phyloP scores from a whole-genome alignment of 2,888 invertebrate genomes.

The Caenorhabditis angaria region DNA sequence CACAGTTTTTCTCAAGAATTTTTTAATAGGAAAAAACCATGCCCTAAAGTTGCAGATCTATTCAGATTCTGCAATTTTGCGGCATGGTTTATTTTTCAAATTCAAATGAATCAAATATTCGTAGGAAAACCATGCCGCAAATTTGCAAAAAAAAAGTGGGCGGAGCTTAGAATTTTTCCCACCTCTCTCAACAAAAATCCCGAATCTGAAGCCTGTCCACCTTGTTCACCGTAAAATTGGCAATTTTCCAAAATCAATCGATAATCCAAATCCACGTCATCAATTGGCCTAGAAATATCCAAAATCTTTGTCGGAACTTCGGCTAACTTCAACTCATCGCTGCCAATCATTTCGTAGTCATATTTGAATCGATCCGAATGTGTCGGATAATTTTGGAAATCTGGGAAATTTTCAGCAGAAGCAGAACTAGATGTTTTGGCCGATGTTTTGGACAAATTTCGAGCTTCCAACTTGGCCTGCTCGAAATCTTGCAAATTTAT shows the following conservation, averaged over 20 bases:
- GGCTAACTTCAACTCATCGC: slow-evolving; percentile 13
- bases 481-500: slow-evolving; percentile 44
- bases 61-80: too few relatives aligned
- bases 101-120: slow-evolving; percentile 10
- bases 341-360: slow-evolving; percentile 11
- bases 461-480: slow-evolving; percentile 19
- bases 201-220: slow-evolving; percentile 27
- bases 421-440: slow-evolving; percentile 21
- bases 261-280: too few relatives aligned
- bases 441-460: slow-evolving; percentile 22
- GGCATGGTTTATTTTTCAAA: too few relatives aligned
- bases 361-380: slow-evolving; percentile 34
- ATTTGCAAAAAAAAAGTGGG: too few relatives aligned
- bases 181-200: too few relatives aligned
- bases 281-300: too few relatives aligned
- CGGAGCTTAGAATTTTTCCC: too few relatives aligned
- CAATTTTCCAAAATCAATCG: slow-evolving; percentile 41
- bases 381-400: slow-evolving; percentile 17
- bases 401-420: too few relatives aligned
- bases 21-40: too few relatives aligned
- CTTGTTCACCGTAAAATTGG: slow-evolving; percentile 46
- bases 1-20: too few relatives aligned
- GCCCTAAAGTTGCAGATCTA: too few relatives aligned
- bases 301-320: slow-evolving; percentile 3
- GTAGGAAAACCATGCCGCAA: too few relatives aligned